These are phyloP conservation scores for Acanthurus tractus DNA, from an alignment of 2,797 vertebrate species.

Conservation along the genomic window DNA sequence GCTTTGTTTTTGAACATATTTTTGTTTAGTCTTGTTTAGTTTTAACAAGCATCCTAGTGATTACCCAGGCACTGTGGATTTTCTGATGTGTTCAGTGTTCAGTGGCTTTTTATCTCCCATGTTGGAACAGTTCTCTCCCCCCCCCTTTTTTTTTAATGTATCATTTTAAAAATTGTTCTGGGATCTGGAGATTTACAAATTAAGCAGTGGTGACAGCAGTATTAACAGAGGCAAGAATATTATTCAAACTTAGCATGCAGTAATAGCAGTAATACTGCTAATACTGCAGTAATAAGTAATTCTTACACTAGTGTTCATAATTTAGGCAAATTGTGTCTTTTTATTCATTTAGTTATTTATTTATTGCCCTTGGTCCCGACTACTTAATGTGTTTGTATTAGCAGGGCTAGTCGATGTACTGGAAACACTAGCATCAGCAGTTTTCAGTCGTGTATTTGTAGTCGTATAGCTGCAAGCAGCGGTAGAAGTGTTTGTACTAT, in stretches of 20 bases:
- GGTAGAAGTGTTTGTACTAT: background rate
- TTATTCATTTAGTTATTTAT: too few relatives aligned
- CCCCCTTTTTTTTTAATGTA: too few relatives aligned
- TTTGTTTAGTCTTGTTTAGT: too few relatives aligned
- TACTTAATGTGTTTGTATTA: background rate
- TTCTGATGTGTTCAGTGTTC: too few relatives aligned
- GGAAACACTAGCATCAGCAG: background rate
- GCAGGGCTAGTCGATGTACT: background rate
- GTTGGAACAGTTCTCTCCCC: too few relatives aligned
- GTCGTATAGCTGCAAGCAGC: background rate
- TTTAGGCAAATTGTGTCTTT: too few relatives aligned
- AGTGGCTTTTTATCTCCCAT: too few relatives aligned
- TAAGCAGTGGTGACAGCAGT: background rate
- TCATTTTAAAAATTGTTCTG: too few relatives aligned
- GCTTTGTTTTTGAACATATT: too few relatives aligned
- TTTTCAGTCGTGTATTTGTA: background rate
- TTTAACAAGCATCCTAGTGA: too few relatives aligned
- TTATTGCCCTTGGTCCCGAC: background rate
- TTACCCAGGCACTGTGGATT: too few relatives aligned
- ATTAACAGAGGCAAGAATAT: background rate
- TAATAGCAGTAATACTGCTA: background rate
- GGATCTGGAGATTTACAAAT: too few relatives aligned
- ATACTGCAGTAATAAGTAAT: background rate
- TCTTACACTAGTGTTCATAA: background rate
- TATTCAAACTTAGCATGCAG: background rate